Evolutionary conservation across 2,797 vertebrate genomes (phyloP).

Genomic region (Gadopsis bispinosus): DNA sequence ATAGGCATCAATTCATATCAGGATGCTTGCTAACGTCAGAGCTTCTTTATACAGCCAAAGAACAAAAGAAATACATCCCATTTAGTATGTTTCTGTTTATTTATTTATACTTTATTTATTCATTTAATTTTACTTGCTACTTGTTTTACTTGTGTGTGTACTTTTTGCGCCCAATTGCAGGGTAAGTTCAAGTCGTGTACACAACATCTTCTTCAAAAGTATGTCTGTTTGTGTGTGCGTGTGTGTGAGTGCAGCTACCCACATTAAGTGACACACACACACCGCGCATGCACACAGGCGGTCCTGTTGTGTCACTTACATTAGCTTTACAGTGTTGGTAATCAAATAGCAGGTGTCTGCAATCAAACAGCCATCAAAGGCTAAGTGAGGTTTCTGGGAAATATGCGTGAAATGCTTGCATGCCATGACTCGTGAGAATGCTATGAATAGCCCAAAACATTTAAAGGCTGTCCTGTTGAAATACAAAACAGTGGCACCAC

Average conservation of each 20-base stretch:
- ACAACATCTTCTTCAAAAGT: neutral
- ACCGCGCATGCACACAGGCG: constrained; percentile 25
- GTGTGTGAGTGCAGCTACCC: neutral
- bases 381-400: constrained; percentile 23
- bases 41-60: neutral
- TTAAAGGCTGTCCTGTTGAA: constrained; percentile 33
- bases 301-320: constrained; percentile 37
- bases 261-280: neutral
- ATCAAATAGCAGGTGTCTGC: constrained; percentile 57
- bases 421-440: constrained; percentile 38
- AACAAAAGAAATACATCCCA: neutral
- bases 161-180: neutral
- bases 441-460: constrained; percentile 27
- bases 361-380: constrained; percentile 54
- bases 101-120: neutral
- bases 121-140: neutral
- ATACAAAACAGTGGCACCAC: constrained; percentile 46
- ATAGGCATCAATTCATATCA: neutral
- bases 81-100: neutral
- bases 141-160: neutral
- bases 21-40: neutral
- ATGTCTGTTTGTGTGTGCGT: neutral
- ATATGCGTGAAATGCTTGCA: constrained; percentile 43
- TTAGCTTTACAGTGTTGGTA: constrained; percentile 52
- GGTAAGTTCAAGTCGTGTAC: neutral